Evolutionary conservation across 2,113 vertebrate genomes (phyloP), one percentile per base, ranked within the genome.

Genomic region (Reinhardtius hippoglossoides): DNA sequence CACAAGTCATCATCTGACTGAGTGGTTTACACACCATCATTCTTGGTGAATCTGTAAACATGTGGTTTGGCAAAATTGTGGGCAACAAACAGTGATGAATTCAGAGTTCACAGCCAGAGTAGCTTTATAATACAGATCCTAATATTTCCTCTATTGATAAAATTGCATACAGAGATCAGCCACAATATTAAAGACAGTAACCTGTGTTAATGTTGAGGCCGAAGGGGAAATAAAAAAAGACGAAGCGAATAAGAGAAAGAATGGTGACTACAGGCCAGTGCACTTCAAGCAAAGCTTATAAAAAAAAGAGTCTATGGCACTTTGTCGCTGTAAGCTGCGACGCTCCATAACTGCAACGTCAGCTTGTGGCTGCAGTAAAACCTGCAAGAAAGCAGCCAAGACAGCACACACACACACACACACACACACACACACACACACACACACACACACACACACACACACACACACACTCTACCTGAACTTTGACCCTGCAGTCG

Each of bases 401-500:
- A 55, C 9, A 55, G 8, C 50, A 52, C 57, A 52, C 24, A 35
- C 26, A 31, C 21, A 27, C 27, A 24, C 24, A 24, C 24, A 24
- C 24, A 74, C 35, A 78, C 23, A 73, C 55, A 35, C 21, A 54
- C 48, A 50, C 48, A 50, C 48, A 50, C 14, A 54, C 7, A 54
- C 48, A 50, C 48, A 52, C 48, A 52, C 37, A 63, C 61, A 63
- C 35, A 62, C 62, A 31, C 24, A 68, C 54, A 56, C 64, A 75
- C 44, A 80, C 27, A 67, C 31, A 69, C 27, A 74, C 35, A 78
- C 23, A 71, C 55, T 24, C 20, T 87, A 88, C 97, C 95, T 99
- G 98, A 40, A 97, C 97, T 96, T 94, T 95, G 90, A 99, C 93
- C 76, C 81, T 94, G 92, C 94, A 96, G 85, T 99, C 97, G 52